Percentiles rank a stretch among this genome's conserved stretches.
Conservation (phyloP, 2,888 invertebrate genomes). For the Andrena chrysosceles region DNA sequence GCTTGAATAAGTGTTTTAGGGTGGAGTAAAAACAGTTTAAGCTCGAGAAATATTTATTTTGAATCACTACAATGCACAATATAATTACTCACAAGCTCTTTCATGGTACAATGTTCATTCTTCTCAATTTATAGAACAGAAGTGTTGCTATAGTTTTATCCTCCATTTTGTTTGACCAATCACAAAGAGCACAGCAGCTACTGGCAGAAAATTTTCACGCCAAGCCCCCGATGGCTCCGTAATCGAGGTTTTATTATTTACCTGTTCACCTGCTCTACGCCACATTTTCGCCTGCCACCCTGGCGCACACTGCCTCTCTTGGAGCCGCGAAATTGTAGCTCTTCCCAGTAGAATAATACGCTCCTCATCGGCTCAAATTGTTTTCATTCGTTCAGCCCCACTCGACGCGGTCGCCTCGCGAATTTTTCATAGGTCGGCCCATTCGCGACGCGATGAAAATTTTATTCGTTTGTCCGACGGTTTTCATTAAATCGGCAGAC, state of each 20-base stretch:
- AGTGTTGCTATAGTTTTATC: background rate
- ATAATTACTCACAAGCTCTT: no score
- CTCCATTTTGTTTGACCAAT: background rate
- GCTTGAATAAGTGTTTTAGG: no score
- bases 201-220: constrained; percentile 30
- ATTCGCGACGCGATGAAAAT: constrained; percentile 64
- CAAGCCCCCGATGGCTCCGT: constrained; percentile 42
- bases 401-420: constrained; percentile 45
- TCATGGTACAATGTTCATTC: no score
- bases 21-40: no score
- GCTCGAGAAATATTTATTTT: no score
- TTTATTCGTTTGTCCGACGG: constrained; percentile 67
- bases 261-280: constrained; percentile 1
- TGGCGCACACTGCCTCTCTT: background rate
- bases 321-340: constrained; percentile 36
- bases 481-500: constrained; percentile 74
- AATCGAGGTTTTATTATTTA: constrained; percentile 58
- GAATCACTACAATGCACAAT: no score
- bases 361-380: constrained; percentile 52
- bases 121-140: no score
- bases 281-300: constrained; percentile 18
- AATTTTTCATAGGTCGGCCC: constrained; percentile 57
- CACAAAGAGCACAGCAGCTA: background rate
- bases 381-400: constrained; percentile 48
- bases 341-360: constrained; percentile 57